Conservation (phyloP, 2,888 invertebrate genomes). For the Timandra comae region DNA sequence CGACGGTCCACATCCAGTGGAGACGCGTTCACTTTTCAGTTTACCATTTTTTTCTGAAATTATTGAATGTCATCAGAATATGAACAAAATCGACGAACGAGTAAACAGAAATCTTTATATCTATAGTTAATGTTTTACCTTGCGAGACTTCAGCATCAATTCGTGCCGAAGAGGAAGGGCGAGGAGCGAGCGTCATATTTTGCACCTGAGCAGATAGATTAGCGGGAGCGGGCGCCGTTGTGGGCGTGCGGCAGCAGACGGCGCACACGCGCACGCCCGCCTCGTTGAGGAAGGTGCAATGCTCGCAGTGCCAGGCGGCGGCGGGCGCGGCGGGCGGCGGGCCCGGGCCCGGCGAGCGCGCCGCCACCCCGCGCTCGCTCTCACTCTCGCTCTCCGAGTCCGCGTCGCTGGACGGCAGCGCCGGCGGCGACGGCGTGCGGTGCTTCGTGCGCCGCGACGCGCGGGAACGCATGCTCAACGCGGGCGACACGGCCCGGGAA, state of each 20-base stretch:
- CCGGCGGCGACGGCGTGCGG: constrained; percentile 58
- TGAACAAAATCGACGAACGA: not conserved
- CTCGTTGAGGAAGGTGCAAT: constrained; percentile 92
- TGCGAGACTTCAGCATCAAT: not conserved
- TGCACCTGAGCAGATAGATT: constrained; percentile 24
- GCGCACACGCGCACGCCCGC: constrained; percentile 86
- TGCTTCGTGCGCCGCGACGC: constrained; percentile 76
- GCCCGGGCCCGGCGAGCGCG: constrained; percentile 29
- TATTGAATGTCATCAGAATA: not conserved
- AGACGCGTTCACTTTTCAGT: constrained; percentile 44
- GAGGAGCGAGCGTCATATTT: constrained; percentile 25
- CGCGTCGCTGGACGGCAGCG: constrained; percentile 74
- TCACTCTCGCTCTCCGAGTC: constrained; percentile 77
- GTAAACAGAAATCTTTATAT: not conserved
- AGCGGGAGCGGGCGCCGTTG: constrained; percentile 44
- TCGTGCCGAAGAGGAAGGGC: constrained; percentile 15
- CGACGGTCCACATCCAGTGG: constrained; percentile 80
- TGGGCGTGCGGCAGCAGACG: constrained; percentile 90
- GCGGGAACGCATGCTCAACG: constrained; percentile 82
- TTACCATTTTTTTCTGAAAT: constrained; percentile 38
- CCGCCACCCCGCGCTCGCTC: too few species aligned
- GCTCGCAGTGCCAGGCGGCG: constrained; percentile 89
- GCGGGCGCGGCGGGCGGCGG: constrained; percentile 72
- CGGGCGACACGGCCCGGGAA: constrained; percentile 81
- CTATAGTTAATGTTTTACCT: not conserved